Evolutionary conservation across 2,888 invertebrate genomes (phyloP).

Genomic region (Stenoptilia bipunctidactyla): DNA sequence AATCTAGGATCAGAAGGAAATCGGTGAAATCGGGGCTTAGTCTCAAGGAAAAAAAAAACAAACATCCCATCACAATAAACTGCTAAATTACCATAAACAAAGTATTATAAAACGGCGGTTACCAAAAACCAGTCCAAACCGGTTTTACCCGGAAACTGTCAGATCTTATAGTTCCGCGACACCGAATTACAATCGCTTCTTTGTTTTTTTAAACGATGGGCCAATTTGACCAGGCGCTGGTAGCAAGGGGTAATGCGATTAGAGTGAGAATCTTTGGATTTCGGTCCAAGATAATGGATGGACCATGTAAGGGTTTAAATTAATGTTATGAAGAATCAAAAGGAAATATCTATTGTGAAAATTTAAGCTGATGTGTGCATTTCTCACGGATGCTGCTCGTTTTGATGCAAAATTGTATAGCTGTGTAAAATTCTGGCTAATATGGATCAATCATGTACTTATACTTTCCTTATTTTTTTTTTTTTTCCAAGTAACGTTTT

Average conservation of each 20-base stretch:
- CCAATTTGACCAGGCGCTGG: slow-evolving; percentile 31
- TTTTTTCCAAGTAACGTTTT: too few species aligned
- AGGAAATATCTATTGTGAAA: too few species aligned
- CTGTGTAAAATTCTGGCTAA: too few species aligned
- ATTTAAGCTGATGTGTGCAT: too few species aligned
- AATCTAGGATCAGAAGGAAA: too few species aligned
- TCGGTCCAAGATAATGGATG: neutral
- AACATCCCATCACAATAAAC: slow-evolving; percentile 43
- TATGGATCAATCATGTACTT: too few species aligned
- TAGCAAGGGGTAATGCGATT: slow-evolving; percentile 39
- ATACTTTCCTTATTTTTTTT: too few species aligned
- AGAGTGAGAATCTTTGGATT: slow-evolving; percentile 29
- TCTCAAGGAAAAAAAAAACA: slow-evolving; percentile 35
- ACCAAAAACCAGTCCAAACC: slow-evolving; percentile 41
- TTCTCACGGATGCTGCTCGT: too few species aligned
- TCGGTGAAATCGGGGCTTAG: too few species aligned
- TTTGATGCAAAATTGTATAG: too few species aligned
- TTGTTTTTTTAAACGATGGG: slow-evolving; percentile 42
- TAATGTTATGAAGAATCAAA: neutral
- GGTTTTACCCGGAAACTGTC: slow-evolving; percentile 51
- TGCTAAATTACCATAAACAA: slow-evolving; percentile 68
- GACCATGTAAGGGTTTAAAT: neutral
- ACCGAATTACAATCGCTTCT: slow-evolving; percentile 45
- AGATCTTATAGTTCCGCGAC: slow-evolving; percentile 48
- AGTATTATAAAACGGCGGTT: slow-evolving; percentile 51